phyloP scores from a whole-genome alignment of 2,888 invertebrate genomes.

The Xiphydria camelus region DNA sequence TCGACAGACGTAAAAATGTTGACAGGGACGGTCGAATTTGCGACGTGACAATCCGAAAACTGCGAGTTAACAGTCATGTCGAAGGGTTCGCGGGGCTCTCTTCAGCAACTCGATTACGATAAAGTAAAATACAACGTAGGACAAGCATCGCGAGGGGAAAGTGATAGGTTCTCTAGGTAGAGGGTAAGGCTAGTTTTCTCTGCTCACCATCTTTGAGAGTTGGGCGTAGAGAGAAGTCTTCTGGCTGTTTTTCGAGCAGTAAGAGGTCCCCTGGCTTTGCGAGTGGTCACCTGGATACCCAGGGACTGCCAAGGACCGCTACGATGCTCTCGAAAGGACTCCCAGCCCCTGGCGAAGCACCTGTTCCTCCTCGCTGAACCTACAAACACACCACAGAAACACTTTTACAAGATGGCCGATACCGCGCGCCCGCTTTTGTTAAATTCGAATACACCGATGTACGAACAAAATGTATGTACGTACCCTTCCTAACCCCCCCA shows the following conservation, averaged over 20 bases:
- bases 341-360: slow-evolving; percentile 46
- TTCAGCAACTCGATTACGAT: no score
- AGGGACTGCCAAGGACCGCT: slow-evolving; percentile 47
- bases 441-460: slow-evolving; percentile 7
- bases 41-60: no score
- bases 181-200: no score
- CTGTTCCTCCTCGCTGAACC: slow-evolving; percentile 41
- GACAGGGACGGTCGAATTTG: no score
- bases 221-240: slow-evolving; percentile 37
- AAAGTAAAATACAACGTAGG: no score
- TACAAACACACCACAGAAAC: slow-evolving; percentile 45
- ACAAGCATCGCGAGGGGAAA: no score
- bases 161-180: no score
- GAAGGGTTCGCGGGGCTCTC: no score
- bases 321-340: slow-evolving; percentile 40
- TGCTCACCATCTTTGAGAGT: slow-evolving; percentile 47
- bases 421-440: slow-evolving; percentile 14
- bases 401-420: slow-evolving; percentile 49
- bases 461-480: neutral
- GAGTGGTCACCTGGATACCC: slow-evolving; percentile 45
- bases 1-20: no score
- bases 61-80: no score
- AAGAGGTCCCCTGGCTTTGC: slow-evolving; percentile 35
- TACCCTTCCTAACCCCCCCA: neutral
- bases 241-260: slow-evolving; percentile 21